Conservation (phyloP, 2,797 vertebrate genomes). For the Kryptolebias ocellatus region DNA sequence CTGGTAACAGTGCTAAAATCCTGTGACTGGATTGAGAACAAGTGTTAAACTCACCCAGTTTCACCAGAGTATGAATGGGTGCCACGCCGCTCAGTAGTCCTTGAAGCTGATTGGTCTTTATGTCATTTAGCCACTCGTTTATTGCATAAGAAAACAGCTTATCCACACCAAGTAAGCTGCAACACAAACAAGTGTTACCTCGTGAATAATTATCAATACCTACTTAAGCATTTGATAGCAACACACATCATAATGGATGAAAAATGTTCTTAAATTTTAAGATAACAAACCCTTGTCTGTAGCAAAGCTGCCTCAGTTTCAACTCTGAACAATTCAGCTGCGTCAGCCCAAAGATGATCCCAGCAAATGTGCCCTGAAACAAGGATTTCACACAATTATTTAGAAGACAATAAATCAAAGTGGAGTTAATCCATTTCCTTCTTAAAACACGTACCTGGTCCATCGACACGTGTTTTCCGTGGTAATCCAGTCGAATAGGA, state of each 20-base stretch:
- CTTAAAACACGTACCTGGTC: constrained; percentile 87
- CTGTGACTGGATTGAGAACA: not conserved
- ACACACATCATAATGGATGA: not conserved
- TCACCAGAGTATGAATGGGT: constrained; percentile 96
- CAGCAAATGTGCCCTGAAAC: constrained; percentile 93
- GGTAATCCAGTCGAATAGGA: constrained; percentile 96
- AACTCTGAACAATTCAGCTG: constrained; percentile 97
- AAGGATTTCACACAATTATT: constrained; percentile 19
- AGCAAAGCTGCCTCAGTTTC: constrained; percentile 93
- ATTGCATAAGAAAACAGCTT: constrained; percentile 95
- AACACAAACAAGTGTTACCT: constrained; percentile 40
- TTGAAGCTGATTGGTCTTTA: constrained; percentile 97
- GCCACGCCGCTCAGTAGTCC: constrained; percentile 97
- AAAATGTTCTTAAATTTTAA: not conserved
- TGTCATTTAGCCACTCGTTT: constrained; percentile 96
- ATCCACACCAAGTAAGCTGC: constrained; percentile 94
- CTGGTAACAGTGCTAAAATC: too few relatives aligned
- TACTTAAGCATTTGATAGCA: not conserved
- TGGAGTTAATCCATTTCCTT: not conserved
- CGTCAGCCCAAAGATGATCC: constrained; percentile 95
- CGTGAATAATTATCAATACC: not conserved
- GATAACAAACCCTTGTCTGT: constrained; percentile 90
- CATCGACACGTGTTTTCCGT: constrained; percentile 97
- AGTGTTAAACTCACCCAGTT: constrained; percentile 87
- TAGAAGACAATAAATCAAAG: not conserved